Base-by-base conservation (phyloP, 2,113 vertebrate genomes). In the Epinephelus fuscoguttatus region DNA sequence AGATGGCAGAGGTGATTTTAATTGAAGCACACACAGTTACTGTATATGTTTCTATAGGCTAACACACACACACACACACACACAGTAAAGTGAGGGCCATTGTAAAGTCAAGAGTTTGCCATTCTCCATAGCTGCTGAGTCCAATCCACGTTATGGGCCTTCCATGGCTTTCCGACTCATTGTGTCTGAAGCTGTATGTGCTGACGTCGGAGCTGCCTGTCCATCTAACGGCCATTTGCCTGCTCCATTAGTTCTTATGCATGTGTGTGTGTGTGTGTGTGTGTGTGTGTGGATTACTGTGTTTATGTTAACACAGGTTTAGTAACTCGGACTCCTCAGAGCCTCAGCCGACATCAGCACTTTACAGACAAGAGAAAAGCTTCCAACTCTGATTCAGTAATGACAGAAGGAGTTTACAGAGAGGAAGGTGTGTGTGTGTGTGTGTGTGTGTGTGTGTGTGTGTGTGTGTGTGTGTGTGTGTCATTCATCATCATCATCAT, bases 71-170 rank as follows among this genome's bases (percentile, higher is more conserved):
- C 78, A 76, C 63, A 23, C 42, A 45, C 9, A 37, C 33, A 37
- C 33, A 37, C 67, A 77, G 84, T 68, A 60, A 21, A 81, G 42
- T 37, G n/a, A 71, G 33, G 33, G 70, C 67, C 37, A 68, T 69
- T 76, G 52, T 64, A 45, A 66, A 76, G 84, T 82, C 57, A 71
- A 75, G 60, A 76, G 71, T 72, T 77, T 75, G 78, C 72, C 60
- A 82, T 91, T 90, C 87, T 88, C 90, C 86, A 88, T 85, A 78
- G 88, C 66, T 55, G 76, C n/a, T 80, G 86, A 78, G 72, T 88
- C 73, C 84, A 88, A 89, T 91, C 78, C 50, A 78, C 66, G 14
- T 87, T 88, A 89, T 76, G 82, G 27, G 71, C 71, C 62, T 62
- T 78, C 61, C 85, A 75, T 33, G 63, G 81, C 87, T 91, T 88